Evolutionary conservation across 2,888 invertebrate species (phyloP), one percentile per base, ranked within the genome.

Genomic region (Metallyticus violacea): DNA sequence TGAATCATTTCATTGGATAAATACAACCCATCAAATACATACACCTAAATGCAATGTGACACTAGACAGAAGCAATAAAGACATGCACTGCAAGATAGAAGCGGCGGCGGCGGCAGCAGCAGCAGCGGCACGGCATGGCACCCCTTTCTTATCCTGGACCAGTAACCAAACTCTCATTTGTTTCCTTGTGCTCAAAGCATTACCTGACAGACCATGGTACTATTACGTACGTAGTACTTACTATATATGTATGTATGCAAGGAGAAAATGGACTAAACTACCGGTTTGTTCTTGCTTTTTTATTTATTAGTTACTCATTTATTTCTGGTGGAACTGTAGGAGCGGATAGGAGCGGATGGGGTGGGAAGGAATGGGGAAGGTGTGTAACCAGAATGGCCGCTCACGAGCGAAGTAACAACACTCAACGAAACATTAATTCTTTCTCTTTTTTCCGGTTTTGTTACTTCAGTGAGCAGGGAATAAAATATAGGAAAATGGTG

Each of bases 1-100:
- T 88, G 88, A 88, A 88, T 88, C 88, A 89, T 89, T 88, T 88
- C 88, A 88, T 88, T 89, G 88, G 88, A 88, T 89, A 88, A 89
- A 88, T 89, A 89, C 88, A 89, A 88, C 89, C 89, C 89, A 89
- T 89, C 88, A 89, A 88, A 89, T 89, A 88, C 89, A 89, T 89
- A 89, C 88, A 89, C 89, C 88, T 89, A 89, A 89, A 89, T 89
- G 88, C 88, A 89, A 88, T 88, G 88, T 88, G 89, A 89, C 89
- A 89, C 88, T 89, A 88, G 89, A 89, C 88, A 89, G 87, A 88
- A 89, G 89, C 89, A 89, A 88, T 88, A 88, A 89, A 88, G 88
- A 88, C 88, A 88, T 86, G 87, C 86, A 88, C 88, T 88, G 88
- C 89, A 86, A 88, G 88, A 88, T 88, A 88, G 88, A 87, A 88